Percentiles rank a stretch among this genome's conserved stretches.
Conservation (phyloP, 2,888 invertebrate genomes). For the Cataglyphis livida region DNA sequence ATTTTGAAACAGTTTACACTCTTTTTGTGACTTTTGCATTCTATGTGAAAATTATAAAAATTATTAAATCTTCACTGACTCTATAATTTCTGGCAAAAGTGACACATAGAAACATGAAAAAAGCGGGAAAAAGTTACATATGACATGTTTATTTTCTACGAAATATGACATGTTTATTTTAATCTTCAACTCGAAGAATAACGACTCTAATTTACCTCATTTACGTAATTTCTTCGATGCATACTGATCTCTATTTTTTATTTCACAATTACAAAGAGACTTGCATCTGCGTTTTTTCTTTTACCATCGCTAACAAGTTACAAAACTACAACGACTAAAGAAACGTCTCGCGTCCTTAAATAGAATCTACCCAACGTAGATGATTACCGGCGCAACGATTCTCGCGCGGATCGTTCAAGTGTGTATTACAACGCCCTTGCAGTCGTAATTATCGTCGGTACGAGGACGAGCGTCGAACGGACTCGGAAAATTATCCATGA, state of each 20-base stretch:
- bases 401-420: constrained; percentile 13
- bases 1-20: neutral
- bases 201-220: neutral
- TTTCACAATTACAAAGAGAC: neutral
- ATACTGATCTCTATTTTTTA: neutral
- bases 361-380: neutral
- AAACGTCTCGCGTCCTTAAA: neutral
- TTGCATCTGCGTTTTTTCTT: neutral
- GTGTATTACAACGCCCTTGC: neutral
- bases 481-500: constrained; percentile 22
- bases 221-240: neutral
- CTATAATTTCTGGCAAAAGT: constrained; percentile 7
- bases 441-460: constrained; percentile 29
- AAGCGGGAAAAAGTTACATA: neutral
- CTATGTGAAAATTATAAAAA: neutral
- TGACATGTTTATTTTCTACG: too few relatives aligned
- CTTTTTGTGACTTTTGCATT: constrained; percentile 28
- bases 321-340: neutral
- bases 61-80: constrained; percentile 36
- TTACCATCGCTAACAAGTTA: neutral
- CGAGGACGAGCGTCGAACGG: constrained; percentile 4
- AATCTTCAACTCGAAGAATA: neutral
- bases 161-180: constrained; percentile 7
- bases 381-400: constrained; percentile 18
- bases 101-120: constrained; percentile 4